phyloP scores from a whole-genome alignment of 2,888 invertebrate species.

The Cremastobaeus sp. region DNA sequence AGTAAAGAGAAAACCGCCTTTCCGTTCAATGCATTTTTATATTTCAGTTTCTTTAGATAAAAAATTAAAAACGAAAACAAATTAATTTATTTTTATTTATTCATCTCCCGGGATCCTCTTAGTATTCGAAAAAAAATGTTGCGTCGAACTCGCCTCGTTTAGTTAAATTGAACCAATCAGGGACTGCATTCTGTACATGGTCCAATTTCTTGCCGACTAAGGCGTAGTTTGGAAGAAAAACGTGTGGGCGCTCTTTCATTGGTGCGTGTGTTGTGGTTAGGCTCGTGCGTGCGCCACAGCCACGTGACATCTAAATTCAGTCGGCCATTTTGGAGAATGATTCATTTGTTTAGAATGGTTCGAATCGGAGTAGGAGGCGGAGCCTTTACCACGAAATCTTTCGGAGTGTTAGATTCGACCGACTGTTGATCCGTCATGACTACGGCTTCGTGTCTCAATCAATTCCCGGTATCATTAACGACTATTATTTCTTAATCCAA shows the following conservation, averaged over 20 bases:
- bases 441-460: conserved; percentile 9
- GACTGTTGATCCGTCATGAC: conserved; percentile 63
- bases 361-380: conserved; percentile 77
- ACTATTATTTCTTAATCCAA: too few species aligned
- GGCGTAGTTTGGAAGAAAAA: conserved; percentile 33
- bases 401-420: conserved; percentile 68
- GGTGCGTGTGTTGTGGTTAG: conserved; percentile 53
- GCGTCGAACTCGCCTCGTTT: too few species aligned
- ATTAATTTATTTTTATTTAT: too few species aligned
- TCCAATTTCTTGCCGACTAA: conserved; percentile 26
- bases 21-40: too few species aligned
- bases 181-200: conserved; percentile 30
- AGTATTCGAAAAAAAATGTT: too few species aligned
- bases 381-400: conserved; percentile 76
- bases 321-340: conserved; percentile 78
- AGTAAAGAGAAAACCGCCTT: too few species aligned
- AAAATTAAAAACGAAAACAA: too few species aligned
- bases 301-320: conserved; percentile 78
- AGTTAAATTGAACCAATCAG: neutral
- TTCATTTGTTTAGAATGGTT: conserved; percentile 79
- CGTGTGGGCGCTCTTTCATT: conserved; percentile 47
- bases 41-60: too few species aligned
- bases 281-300: conserved; percentile 60
- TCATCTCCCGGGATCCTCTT: too few species aligned
- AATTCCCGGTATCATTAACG: too few species aligned